phyloP scores from a whole-genome alignment of 1,140 invertebrate species.

The Drosophila serrata region DNA sequence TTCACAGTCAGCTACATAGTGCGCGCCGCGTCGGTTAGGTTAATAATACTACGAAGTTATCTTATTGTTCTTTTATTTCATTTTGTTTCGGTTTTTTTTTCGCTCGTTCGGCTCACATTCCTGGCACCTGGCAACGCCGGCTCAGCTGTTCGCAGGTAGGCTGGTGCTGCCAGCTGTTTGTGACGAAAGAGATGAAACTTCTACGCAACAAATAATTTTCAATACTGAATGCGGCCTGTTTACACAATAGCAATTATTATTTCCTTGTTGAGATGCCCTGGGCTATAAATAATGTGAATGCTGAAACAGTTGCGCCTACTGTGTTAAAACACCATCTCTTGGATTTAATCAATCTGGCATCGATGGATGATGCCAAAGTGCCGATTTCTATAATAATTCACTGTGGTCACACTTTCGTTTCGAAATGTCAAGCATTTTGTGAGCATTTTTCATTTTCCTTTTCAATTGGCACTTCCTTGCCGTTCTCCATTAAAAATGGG shows the following conservation, averaged over 20 bases:
- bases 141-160: conserved; percentile 28
- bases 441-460: neutral
- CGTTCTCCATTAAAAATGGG: conserved; percentile 15
- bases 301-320: neutral
- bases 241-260: neutral
- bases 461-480: neutral
- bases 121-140: conserved; percentile 30
- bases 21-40: conserved; percentile 29
- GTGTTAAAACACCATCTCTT: neutral
- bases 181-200: neutral
- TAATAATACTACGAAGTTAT: conserved; percentile 43
- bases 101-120: conserved; percentile 6
- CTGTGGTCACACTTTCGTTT: conserved; percentile 4
- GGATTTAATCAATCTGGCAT: neutral
- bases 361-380: neutral
- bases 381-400: neutral
- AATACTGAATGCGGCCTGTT: neutral
- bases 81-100: conserved; percentile 12
- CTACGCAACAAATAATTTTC: too few species aligned
- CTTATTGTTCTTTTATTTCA: conserved; percentile 37
- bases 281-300: neutral
- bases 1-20: conserved; percentile 42
- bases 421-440: neutral
- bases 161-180: conserved; percentile 9
- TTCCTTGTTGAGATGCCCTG: neutral